Evolutionary conservation across 2,797 vertebrate species (phyloP).

Genomic region (Pseudopleuronectes americanus): DNA sequence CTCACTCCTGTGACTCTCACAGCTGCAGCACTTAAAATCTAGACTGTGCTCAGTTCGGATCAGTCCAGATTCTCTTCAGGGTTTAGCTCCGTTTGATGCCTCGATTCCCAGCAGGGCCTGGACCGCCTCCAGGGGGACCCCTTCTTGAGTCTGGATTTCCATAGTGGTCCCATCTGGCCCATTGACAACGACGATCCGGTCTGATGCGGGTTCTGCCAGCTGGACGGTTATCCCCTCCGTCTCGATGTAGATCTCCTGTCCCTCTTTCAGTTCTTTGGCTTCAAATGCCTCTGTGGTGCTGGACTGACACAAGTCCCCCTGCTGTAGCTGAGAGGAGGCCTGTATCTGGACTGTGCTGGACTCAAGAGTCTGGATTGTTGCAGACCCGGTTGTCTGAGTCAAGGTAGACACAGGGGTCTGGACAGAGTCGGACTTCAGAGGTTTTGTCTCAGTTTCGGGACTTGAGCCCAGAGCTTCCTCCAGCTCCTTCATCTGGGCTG

Average conservation of each 20-base stretch:
- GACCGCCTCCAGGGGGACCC: slow-evolving; percentile 82
- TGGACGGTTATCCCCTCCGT: slow-evolving; percentile 85
- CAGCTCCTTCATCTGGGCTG: slow-evolving; percentile 68
- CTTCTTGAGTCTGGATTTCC: slow-evolving; percentile 83
- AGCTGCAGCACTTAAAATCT: background rate
- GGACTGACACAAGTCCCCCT: slow-evolving; percentile 19
- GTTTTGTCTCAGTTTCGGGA: slow-evolving; percentile 27
- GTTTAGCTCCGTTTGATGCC: slow-evolving; percentile 70
- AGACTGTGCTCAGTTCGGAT: background rate
- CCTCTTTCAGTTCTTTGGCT: slow-evolving; percentile 72
- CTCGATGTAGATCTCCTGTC: slow-evolving; percentile 85
- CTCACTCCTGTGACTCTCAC: too few species aligned
- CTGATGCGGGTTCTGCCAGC: slow-evolving; percentile 78
- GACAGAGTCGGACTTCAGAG: background rate
- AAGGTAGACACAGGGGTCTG: background rate
- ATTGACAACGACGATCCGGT: slow-evolving; percentile 84
- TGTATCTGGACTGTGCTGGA: too few species aligned
- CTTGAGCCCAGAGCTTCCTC: slow-evolving; percentile 66
- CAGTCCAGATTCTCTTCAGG: background rate
- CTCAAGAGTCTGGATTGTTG: background rate
- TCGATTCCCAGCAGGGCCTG: slow-evolving; percentile 86
- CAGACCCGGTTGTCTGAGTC: background rate
- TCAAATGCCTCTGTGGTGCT: slow-evolving; percentile 1
- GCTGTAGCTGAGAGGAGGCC: background rate
- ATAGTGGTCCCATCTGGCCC: slow-evolving; percentile 82